These are phyloP conservation scores for Meiosimyza decipiens DNA, from an alignment of 2,888 invertebrate genomes.

Conservation along the genomic window DNA sequence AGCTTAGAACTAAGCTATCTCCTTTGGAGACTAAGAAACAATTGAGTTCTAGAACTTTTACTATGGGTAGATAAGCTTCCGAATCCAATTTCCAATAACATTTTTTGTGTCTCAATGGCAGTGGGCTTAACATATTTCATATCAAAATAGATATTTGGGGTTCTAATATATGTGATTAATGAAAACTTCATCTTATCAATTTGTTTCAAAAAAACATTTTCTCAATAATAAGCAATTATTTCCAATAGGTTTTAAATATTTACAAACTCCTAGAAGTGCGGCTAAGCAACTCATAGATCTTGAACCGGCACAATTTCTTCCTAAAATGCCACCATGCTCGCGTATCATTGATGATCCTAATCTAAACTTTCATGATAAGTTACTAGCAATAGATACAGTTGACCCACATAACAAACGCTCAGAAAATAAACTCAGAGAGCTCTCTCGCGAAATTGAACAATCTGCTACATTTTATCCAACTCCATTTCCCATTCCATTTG, in stretches of 20 bases:
- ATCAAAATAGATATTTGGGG: too few species aligned
- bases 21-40: too few species aligned
- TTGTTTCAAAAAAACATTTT: too few species aligned
- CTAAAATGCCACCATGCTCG: conserved; percentile 40
- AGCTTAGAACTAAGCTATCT: too few species aligned
- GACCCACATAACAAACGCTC: conserved; percentile 30
- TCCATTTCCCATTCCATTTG: conserved; percentile 23
- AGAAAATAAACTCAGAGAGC: conserved; percentile 31
- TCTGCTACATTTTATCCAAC: conserved; percentile 23
- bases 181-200: too few species aligned
- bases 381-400: conserved; percentile 42
- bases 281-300: conserved; percentile 25
- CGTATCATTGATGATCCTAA: conserved; percentile 43
- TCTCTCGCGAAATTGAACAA: conserved; percentile 42
- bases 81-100: too few species aligned
- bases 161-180: too few species aligned
- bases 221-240: background rate
- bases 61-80: too few species aligned
- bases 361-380: conserved; percentile 44
- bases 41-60: too few species aligned
- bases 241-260: background rate
- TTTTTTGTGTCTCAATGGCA: too few species aligned
- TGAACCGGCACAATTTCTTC: conserved; percentile 33
- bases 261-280: conserved; percentile 11
- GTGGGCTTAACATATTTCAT: too few species aligned